Evolutionary conservation across 1,140 invertebrate genomes (phyloP), one percentile per base, ranked within the genome.

Genomic region (Coenobita brevimanus): DNA sequence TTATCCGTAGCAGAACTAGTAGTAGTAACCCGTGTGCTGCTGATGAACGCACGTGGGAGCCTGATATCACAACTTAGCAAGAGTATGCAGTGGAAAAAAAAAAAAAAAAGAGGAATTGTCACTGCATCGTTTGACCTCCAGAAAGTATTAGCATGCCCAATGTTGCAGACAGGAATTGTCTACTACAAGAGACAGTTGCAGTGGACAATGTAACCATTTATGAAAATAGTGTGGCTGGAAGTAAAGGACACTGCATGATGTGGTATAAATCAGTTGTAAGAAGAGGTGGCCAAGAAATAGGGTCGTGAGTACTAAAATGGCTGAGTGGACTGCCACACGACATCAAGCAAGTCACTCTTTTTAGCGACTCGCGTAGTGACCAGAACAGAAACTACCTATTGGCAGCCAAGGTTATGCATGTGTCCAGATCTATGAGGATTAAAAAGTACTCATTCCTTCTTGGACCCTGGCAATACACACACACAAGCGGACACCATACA

Each of bases 181-280:
- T 83, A 73, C 64, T 83, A 73, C 67, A 83, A 73, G 67, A 83
- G 67, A 83, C 82, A 83, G 54, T 83, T 83, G 67, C 67, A 50
- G 67, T 83, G 43, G 46, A 50, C 50, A 83, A 73, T 38, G 27
- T 73, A 83, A 83, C 82, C 64, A 50, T 83, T 60, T 73, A 50
- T 83, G 43, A 43, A 83, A 82, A 57, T 21, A 50, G 82, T 83
- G 67, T 83, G 80, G 80, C 64, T 2, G 36, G 79, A 64, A 41
- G 21, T 67, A n/a, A 67, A 82, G 62, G 46, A 80, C 78, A 79
- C 46, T 80, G 50, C 24, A 60, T 24, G 78, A 80, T 17, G 46
- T 60, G 57, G 80, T 33, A 64, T 82, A 41, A 64, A 67, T n/a
- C n/a, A 67, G n/a, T 82, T 82, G 80, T 62, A 67, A 67, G 36